phyloP scores from a whole-genome alignment of 1,140 invertebrate species.

The Drosophila tsacasi region DNA sequence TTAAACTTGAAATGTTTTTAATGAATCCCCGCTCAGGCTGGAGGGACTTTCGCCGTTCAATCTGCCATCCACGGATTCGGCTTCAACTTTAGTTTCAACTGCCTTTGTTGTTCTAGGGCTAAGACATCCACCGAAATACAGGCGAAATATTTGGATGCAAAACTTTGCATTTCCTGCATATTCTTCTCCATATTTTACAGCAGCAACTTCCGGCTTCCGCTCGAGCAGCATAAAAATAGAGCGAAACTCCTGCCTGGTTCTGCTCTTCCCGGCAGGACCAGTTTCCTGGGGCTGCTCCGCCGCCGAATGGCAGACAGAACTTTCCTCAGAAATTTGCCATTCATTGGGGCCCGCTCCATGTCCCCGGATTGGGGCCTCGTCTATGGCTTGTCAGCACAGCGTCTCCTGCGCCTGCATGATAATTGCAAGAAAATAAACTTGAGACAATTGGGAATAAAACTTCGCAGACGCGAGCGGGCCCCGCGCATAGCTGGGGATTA shows the following conservation, averaged over 20 bases:
- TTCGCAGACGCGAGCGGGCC: slow-evolving; percentile 52
- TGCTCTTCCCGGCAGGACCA: slow-evolving; percentile 11
- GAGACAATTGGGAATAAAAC: slow-evolving; percentile 73
- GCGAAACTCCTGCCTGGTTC: slow-evolving; percentile 39
- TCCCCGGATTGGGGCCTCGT: background rate
- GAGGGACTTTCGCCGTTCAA: slow-evolving; percentile 19
- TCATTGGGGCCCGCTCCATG: slow-evolving; percentile 34
- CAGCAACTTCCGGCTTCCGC: slow-evolving; percentile 76
- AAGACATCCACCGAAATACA: slow-evolving; percentile 34
- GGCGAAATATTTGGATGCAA: slow-evolving; percentile 51
- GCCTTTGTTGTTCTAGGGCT: slow-evolving; percentile 27
- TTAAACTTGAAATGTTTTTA: slow-evolving; percentile 64
- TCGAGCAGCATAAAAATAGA: slow-evolving; percentile 68
- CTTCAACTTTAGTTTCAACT: slow-evolving; percentile 28
- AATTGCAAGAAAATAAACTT: slow-evolving; percentile 73
- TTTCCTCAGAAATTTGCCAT: slow-evolving; percentile 60
- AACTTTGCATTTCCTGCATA: slow-evolving; percentile 80
- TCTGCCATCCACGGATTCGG: slow-evolving; percentile 28
- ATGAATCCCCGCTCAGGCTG: slow-evolving; percentile 44
- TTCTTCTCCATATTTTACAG: slow-evolving; percentile 77
- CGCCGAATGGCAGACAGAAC: slow-evolving; percentile 34
- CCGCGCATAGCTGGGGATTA: slow-evolving; percentile 46
- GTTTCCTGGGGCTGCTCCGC: slow-evolving; percentile 18
- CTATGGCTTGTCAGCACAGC: slow-evolving; percentile 35
- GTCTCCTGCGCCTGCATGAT: slow-evolving; percentile 42